Percentiles rank a stretch among this genome's conserved stretches.
phyloP scores from a whole-genome alignment of 2,113 vertebrate species.

The Bucco capensis region DNA sequence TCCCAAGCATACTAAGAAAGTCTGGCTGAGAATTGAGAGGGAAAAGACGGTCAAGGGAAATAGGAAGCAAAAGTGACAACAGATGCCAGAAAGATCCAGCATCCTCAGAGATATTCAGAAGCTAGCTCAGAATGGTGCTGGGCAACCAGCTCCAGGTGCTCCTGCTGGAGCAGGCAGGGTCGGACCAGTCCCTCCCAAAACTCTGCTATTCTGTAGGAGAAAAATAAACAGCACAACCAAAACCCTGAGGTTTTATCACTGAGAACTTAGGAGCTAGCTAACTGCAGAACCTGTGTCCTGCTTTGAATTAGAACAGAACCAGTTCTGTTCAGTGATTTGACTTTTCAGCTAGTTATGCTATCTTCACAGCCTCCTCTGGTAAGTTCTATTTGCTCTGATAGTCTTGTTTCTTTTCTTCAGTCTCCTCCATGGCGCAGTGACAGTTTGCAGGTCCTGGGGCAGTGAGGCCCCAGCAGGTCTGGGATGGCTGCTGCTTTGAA shows the following conservation, averaged over 20 bases:
- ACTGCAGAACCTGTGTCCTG: not conserved
- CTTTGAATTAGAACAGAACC: no score
- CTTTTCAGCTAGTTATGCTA: not conserved
- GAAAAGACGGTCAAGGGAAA: not conserved
- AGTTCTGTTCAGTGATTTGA: no score
- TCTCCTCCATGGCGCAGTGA: not conserved
- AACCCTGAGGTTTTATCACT: not conserved
- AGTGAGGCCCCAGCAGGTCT: not conserved
- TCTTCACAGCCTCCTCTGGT: not conserved
- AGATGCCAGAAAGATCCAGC: not conserved
- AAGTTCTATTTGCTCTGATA: not conserved
- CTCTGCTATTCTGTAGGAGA: not conserved
- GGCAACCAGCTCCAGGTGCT: not conserved
- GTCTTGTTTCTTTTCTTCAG: not conserved
- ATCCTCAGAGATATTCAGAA: not conserved
- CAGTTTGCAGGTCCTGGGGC: not conserved
- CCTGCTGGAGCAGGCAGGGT: not conserved
- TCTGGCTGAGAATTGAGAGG: not conserved
- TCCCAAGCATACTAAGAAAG: not conserved
- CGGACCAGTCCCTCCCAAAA: not conserved
- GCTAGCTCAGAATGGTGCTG: not conserved
- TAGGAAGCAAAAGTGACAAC: not conserved
- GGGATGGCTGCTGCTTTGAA: not conserved
- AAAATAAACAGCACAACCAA: not conserved
- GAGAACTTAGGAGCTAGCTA: not conserved